Evolutionary conservation across 53 echinoderm and acorn worm species (phyloP).

Genomic region (Holothuria leucospilota): DNA sequence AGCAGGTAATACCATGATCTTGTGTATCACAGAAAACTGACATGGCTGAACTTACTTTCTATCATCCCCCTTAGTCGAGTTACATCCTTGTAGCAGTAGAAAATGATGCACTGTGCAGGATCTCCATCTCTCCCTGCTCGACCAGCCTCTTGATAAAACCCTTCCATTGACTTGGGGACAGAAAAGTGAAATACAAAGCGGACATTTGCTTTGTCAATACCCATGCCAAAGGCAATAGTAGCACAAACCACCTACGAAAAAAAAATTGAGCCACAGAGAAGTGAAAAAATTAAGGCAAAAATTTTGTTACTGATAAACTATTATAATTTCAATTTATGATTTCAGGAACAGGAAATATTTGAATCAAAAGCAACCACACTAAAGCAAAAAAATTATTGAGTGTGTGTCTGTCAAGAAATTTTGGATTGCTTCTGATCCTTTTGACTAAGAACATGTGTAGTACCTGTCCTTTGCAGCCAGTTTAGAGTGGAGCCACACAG

Average conservation of each 20-base stretch:
- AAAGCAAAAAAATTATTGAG: too few species aligned
- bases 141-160: conserved; percentile 96
- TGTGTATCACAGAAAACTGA: too few species aligned
- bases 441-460: too few species aligned
- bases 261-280: too few species aligned
- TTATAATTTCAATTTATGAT: too few species aligned
- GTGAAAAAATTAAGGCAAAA: not conserved
- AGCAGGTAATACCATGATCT: too few species aligned
- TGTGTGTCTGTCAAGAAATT: too few species aligned
- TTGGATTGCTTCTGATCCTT: too few species aligned
- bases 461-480: too few species aligned
- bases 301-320: not conserved
- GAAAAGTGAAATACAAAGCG: conserved; percentile 93
- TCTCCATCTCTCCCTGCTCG: conserved; percentile 93
- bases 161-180: conserved; percentile 94
- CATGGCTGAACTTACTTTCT: conserved; percentile 60
- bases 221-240: conserved; percentile 99
- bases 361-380: too few species aligned
- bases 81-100: conserved; percentile 91
- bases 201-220: conserved; percentile 96
- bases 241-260: conserved; percentile 87
- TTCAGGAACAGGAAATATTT: too few species aligned
- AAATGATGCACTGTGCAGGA: conserved; percentile 81
- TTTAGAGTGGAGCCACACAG: too few species aligned
- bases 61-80: conserved; percentile 86